Conservation (phyloP, 1,140 invertebrate genomes). For the Drosophila melanica region DNA sequence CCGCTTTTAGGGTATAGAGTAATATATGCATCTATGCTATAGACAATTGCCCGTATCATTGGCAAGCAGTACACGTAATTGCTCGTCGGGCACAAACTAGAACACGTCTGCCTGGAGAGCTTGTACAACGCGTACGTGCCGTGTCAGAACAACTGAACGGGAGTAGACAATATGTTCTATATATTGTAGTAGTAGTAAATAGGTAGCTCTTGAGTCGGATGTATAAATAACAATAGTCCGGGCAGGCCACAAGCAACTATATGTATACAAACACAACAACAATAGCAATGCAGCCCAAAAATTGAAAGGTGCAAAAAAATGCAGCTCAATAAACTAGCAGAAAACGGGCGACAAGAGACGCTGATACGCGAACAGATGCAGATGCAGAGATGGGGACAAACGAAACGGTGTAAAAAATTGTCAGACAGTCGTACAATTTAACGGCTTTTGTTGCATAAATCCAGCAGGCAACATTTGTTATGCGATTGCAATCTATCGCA, state of each 20-base stretch:
- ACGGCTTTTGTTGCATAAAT: conserved; percentile 82
- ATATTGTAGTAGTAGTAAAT: conserved; percentile 30
- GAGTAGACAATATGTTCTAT: conserved; percentile 60
- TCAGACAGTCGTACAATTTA: conserved; percentile 75
- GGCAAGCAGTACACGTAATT: conserved; percentile 70
- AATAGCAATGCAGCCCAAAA: conserved; percentile 29
- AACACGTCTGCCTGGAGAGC: conserved; percentile 61
- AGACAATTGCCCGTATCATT: conserved; percentile 38
- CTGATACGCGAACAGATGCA: conserved; percentile 11
- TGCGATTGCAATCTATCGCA: conserved; percentile 73
- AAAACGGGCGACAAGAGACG: conserved; percentile 55
- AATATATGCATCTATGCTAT: conserved; percentile 51
- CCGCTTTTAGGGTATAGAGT: conserved; percentile 29
- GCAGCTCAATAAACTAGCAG: conserved; percentile 76
- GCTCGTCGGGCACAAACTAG: conserved; percentile 62
- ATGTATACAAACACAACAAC: conserved; percentile 22
- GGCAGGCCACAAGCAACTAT: conserved; percentile 14
- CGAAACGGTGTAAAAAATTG: conserved; percentile 54
- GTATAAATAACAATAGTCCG: conserved; percentile 64
- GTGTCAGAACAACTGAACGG: conserved; percentile 49
- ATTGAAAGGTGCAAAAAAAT: conserved; percentile 64
- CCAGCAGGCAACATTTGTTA: conserved; percentile 77
- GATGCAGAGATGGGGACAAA: conserved; percentile 31
- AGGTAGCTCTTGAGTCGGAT: conserved; percentile 20
- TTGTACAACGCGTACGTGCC: conserved; percentile 60